Evolutionary conservation across 1,140 invertebrate genomes (phyloP).

Genomic region (Leptinotarsa lineolata): DNA sequence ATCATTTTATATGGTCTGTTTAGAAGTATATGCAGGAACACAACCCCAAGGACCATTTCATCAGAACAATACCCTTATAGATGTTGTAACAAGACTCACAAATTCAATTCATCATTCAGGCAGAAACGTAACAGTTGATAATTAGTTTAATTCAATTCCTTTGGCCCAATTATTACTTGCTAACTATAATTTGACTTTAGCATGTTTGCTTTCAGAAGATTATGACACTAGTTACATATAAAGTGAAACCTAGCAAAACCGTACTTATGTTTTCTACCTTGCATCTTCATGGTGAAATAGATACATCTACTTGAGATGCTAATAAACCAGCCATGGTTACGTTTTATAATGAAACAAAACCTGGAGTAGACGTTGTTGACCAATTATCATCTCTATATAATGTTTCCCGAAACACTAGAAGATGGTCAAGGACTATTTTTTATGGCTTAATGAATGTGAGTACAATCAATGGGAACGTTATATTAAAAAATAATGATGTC

Average conservation of each 20-base stretch:
- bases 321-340: not conserved
- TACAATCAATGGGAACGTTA: not conserved
- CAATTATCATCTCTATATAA: slow-evolving; percentile 1
- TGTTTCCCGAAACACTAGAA: not conserved
- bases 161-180: slow-evolving; percentile 22
- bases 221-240: not conserved
- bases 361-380: not conserved
- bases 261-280: not conserved
- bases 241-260: not conserved
- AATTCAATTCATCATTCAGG: slow-evolving; percentile 24
- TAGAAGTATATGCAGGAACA: slow-evolving; percentile 38
- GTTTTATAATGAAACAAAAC: not conserved
- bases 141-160: not conserved
- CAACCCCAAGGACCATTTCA: slow-evolving; percentile 28
- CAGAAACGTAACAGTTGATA: slow-evolving; percentile 29
- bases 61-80: not conserved
- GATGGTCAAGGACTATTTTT: not conserved
- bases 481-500: not conserved
- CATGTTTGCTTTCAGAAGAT: not conserved
- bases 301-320: not conserved
- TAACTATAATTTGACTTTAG: slow-evolving; percentile 24
- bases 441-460: not conserved
- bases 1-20: slow-evolving; percentile 32
- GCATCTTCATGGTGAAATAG: not conserved
- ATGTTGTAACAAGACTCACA: slow-evolving; percentile 22